Conservation (phyloP, 2,888 invertebrate species). For the Pelosia muscerda region DNA sequence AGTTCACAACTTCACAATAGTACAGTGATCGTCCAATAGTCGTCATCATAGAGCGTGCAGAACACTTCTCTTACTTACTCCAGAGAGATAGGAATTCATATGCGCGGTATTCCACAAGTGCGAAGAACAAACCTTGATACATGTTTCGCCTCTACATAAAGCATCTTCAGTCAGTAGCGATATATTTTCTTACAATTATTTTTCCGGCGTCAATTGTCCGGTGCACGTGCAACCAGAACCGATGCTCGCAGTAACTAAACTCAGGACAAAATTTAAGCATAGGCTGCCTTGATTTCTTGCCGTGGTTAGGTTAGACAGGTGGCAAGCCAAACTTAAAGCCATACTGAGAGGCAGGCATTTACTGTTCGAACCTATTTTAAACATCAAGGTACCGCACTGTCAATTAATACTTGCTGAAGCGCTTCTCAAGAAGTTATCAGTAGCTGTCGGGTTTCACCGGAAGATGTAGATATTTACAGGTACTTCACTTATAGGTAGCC, state of each 20-base stretch:
- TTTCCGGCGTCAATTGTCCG: too few species aligned
- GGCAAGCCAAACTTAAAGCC: not conserved
- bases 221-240: not conserved
- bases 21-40: too few species aligned
- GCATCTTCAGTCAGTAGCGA: too few species aligned
- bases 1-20: too few species aligned
- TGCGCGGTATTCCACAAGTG: too few species aligned
- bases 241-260: not conserved
- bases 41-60: too few species aligned
- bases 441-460: not conserved
- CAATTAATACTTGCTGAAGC: not conserved
- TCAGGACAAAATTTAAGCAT: not conserved
- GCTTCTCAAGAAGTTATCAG: not conserved
- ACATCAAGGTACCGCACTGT: not conserved
- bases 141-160: too few species aligned
- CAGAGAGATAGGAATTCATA: too few species aligned
- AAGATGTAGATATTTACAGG: conserved; percentile 5
- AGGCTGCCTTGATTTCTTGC: not conserved
- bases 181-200: too few species aligned
- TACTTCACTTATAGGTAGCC: not conserved
- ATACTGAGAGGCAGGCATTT: not conserved
- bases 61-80: too few species aligned
- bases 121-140: too few species aligned
- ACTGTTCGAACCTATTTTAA: too few species aligned
- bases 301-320: not conserved